These are phyloP conservation scores for Pseudois nayaur DNA, from an alignment of 2,113 vertebrate genomes.

Conservation along the genomic window DNA sequence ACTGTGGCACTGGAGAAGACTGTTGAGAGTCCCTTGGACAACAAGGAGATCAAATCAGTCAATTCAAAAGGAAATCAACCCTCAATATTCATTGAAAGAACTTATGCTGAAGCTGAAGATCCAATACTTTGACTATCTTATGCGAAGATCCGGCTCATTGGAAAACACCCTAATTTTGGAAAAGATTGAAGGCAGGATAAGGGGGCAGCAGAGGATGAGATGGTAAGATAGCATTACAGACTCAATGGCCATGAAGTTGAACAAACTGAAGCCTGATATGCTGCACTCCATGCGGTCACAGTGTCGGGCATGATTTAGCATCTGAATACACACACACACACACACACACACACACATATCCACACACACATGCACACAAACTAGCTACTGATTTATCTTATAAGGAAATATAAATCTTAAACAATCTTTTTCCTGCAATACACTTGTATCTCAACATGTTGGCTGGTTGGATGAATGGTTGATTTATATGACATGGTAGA, in stretches of 20 bases:
- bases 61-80: background rate
- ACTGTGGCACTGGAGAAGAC: background rate
- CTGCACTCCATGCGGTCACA: fast-evolving
- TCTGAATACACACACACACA: background rate
- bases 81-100: background rate
- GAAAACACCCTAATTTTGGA: background rate
- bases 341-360: background rate
- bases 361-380: background rate
- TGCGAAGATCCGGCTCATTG: fast-evolving
- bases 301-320: fast-evolving
- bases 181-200: background rate
- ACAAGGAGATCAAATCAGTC: background rate
- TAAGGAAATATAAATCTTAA: background rate
- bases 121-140: background rate
- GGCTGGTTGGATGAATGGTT: background rate
- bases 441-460: background rate
- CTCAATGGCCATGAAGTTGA: background rate
- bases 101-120: background rate
- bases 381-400: background rate
- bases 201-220: background rate
- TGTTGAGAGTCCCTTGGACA: background rate
- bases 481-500: background rate
- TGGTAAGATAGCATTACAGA: background rate
- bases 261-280: background rate
- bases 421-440: background rate